These are phyloP conservation scores for Cosmopolites sordidus DNA, from an alignment of 2,888 invertebrate genomes.

Conservation along the genomic window DNA sequence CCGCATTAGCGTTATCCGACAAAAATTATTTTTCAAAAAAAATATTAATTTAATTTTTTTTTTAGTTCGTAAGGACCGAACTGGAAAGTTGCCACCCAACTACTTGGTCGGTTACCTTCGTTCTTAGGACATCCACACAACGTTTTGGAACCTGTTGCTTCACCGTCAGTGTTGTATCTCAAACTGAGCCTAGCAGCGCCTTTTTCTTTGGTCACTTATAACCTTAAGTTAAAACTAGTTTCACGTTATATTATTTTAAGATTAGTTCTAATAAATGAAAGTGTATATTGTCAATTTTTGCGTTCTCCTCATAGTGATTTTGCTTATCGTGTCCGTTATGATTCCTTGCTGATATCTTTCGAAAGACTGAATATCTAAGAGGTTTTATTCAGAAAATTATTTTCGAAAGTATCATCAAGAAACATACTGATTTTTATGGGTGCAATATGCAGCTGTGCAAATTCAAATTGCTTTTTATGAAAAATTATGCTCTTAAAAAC, in stretches of 20 bases:
- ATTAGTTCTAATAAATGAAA: slow-evolving; percentile 17
- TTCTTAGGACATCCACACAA: slow-evolving; percentile 9
- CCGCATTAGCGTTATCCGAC: too few species aligned
- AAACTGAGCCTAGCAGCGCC: slow-evolving; percentile 34
- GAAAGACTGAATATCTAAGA: background rate
- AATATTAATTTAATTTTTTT: too few species aligned
- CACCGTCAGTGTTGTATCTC: slow-evolving; percentile 31
- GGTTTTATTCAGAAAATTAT: too few species aligned
- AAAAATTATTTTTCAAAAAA: too few species aligned
- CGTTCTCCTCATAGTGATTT: slow-evolving; percentile 3
- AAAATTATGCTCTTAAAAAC: too few species aligned
- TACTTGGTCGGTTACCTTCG: slow-evolving; percentile 67
- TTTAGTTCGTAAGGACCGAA: slow-evolving; percentile 73
- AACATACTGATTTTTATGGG: too few species aligned
- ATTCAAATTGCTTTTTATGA: too few species aligned
- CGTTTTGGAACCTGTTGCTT: slow-evolving; percentile 29
- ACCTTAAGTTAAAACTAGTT: slow-evolving; percentile 30
- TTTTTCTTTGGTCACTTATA: slow-evolving; percentile 29
- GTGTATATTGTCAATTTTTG: slow-evolving; percentile 27
- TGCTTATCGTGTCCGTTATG: background rate
- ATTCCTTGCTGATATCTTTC: background rate
- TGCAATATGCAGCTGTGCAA: too few species aligned
- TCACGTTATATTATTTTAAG: slow-evolving; percentile 28
- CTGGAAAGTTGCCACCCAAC: slow-evolving; percentile 76
- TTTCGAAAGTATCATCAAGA: too few species aligned